These are phyloP conservation scores for Solen grandis DNA, from an alignment of 1,140 invertebrate species.

Conservation along the genomic window DNA sequence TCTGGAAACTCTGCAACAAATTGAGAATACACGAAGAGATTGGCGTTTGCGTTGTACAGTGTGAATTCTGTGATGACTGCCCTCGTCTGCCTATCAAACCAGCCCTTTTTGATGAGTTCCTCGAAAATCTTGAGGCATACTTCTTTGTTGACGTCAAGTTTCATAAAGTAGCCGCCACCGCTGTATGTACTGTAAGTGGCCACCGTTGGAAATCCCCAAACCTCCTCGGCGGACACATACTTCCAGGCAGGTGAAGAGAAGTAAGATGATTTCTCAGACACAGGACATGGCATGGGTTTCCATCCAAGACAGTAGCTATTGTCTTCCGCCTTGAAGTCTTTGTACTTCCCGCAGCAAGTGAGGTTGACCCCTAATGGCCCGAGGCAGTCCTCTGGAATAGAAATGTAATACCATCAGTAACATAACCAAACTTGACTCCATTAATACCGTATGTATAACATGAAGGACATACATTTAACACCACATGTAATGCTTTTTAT, in stretches of 20 bases:
- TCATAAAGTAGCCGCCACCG: constrained; percentile 63
- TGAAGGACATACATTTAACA: too few species aligned
- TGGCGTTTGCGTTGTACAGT: constrained; percentile 81
- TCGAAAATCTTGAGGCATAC: constrained; percentile 65
- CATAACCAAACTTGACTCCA: too few species aligned
- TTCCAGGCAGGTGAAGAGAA: constrained; percentile 57
- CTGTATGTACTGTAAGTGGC: constrained; percentile 57
- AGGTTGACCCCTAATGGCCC: not conserved
- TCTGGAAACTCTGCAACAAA: constrained; percentile 79
- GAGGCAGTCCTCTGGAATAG: constrained; percentile 37
- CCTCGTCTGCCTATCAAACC: constrained; percentile 82
- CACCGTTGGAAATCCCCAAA: constrained; percentile 59
- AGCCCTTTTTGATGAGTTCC: constrained; percentile 73
- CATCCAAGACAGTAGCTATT: constrained; percentile 56
- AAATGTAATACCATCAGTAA: too few species aligned
- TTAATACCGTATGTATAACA: too few species aligned
- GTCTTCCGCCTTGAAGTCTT: constrained; percentile 18
- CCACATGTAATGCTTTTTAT: too few species aligned
- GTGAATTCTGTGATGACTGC: constrained; percentile 82
- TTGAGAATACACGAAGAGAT: constrained; percentile 59
- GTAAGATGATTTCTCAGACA: constrained; percentile 14
- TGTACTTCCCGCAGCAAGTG: constrained; percentile 31
- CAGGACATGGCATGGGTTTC: constrained; percentile 17
- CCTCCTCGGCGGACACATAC: constrained; percentile 45
- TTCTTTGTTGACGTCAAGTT: constrained; percentile 53